Evolutionary conservation across 2,113 vertebrate species (phyloP), one percentile per base, ranked within the genome.

Genomic region (Galemys pyrenaicus): DNA sequence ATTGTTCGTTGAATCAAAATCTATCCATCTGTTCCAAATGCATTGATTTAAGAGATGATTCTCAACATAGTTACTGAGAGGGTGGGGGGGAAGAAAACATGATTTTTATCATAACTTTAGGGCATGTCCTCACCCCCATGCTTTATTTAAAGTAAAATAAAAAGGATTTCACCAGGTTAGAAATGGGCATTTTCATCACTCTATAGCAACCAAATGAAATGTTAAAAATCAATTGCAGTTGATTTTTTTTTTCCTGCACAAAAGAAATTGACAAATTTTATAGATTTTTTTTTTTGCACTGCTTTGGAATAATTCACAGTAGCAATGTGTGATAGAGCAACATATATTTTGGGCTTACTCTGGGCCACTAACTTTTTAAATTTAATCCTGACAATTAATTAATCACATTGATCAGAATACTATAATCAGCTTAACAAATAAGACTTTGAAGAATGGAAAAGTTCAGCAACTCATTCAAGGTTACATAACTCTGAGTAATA

Each of bases 1-100:
- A 91, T 80, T 93, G 28, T 93, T 97, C 74, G 51, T 1, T 91
- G 87, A 96, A 75, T 93, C 93, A 92, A 84, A 54, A 71, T 91
- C 64, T 95, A 87, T 94, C 96, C 75, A 91, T 87, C 51, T 94
- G 79, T 89, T 87, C 44, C 35, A 83, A 84, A 93, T 4, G 24
- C 74, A 89, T n/a, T 56, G 26, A 88, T 58, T 77, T 91, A 80
- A 91, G 68, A 96, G 95, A 89, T 89, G 28, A 92, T 87, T 91
- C 91, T 89, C 75, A 83, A 80, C 15, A 58, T 56, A 94, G 84
- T 91, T 84, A 79, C 26, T 71, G 56, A 83, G 46, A 78, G 16
- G 60, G 62, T 75, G 60, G 46, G 46, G 13, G 44, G 39, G 83
- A 82, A 92, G n/a, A 82, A n/a, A 86, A n/a, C 37, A 86, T 39